Conservation (phyloP, 2,113 vertebrate species). For the Dicaeum eximium region DNA sequence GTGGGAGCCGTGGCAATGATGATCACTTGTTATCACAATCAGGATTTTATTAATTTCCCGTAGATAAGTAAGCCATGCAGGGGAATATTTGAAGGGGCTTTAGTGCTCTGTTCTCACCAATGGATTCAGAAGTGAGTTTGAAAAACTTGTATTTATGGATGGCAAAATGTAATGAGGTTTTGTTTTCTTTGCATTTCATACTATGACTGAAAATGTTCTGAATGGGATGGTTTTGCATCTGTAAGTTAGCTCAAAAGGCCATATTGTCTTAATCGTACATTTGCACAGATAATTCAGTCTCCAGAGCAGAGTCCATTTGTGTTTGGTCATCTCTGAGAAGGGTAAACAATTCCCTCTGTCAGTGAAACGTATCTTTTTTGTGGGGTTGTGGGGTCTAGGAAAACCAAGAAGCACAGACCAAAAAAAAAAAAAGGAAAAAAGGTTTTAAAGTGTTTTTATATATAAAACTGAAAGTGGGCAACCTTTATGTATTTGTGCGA, state of each 20-base stretch:
- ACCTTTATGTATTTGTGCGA: rapidly evolving
- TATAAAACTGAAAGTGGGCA: background rate
- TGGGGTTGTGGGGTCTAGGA: background rate
- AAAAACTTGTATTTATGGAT: background rate
- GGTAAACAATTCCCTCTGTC: background rate
- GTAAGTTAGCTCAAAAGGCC: background rate
- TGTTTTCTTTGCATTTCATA: background rate
- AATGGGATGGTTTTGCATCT: background rate
- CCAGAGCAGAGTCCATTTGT: background rate
- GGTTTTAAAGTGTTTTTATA: background rate
- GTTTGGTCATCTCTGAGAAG: background rate
- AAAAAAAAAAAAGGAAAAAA: background rate
- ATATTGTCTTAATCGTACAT: background rate
- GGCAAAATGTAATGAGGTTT: background rate
- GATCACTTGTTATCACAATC: background rate
- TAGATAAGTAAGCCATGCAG: background rate
- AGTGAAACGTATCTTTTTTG: background rate
- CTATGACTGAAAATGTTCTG: background rate
- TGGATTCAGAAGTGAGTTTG: background rate
- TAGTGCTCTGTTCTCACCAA: background rate
- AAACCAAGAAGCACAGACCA: background rate
- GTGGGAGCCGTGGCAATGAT: background rate
- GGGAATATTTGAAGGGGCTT: background rate
- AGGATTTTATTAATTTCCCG: background rate
- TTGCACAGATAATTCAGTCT: background rate